Conservation (phyloP, 2,113 vertebrate species). For the Erythrocebus patas region DNA sequence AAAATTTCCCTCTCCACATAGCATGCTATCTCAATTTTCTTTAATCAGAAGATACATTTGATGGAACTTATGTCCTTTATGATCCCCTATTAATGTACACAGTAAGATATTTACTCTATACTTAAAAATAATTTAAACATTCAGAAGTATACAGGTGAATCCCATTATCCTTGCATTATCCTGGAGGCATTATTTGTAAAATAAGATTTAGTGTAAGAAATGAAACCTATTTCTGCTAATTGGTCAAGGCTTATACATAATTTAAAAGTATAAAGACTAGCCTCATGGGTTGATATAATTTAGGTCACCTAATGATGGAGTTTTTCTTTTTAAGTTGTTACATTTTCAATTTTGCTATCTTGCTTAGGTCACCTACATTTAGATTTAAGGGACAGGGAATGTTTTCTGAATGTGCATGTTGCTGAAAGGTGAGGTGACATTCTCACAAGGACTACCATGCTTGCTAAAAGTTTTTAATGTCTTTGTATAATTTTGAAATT, state of each 20-base stretch:
- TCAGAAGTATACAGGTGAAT: not conserved
- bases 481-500: not conserved
- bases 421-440: not conserved
- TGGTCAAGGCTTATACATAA: not conserved
- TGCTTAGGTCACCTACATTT: slow-evolving; percentile 9
- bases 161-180: not conserved
- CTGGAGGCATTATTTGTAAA: not conserved
- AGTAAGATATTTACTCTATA: not conserved
- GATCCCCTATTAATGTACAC: not conserved
- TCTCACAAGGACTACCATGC: not conserved
- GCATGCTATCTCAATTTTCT: not conserved
- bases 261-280: not conserved
- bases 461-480: not conserved
- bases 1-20: not conserved
- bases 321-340: not conserved
- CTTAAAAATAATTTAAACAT: not conserved
- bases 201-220: not conserved
- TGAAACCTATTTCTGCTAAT: not conserved
- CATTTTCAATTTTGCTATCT: not conserved
- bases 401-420: not conserved
- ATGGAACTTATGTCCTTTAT: not conserved
- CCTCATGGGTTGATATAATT: not conserved
- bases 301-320: not conserved
- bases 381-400: not conserved
- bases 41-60: not conserved